Conservation (phyloP, 2,113 vertebrate species). For the Numida meleagris region DNA sequence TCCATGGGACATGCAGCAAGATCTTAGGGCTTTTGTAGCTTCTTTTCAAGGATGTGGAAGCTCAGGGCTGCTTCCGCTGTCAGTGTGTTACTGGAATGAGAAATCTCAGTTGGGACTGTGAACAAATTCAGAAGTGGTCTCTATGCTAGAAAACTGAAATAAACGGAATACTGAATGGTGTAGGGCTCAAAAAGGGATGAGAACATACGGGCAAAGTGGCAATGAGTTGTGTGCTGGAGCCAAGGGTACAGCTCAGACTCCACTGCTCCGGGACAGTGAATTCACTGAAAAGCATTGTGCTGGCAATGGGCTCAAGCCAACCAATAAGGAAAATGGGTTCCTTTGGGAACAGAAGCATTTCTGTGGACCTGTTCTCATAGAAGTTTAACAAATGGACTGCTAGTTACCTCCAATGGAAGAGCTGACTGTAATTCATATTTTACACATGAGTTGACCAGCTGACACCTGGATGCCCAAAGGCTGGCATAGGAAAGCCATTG, state of each 20-base stretch:
- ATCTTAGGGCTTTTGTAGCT: not conserved
- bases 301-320: not conserved
- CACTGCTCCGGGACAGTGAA: rapidly evolving
- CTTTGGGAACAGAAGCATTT: not conserved
- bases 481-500: rapidly evolving
- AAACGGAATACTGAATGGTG: not conserved
- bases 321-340: not conserved
- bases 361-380: not conserved
- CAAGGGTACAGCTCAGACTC: not conserved
- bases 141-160: not conserved
- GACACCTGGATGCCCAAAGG: not conserved
- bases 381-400: not conserved
- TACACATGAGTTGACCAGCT: rapidly evolving
- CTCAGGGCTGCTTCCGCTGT: not conserved
- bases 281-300: too few relatives aligned
- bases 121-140: not conserved
- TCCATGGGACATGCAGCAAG: not conserved
- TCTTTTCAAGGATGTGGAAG: not conserved
- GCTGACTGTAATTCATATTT: rapidly evolving
- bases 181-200: not conserved
- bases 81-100: rapidly evolving
- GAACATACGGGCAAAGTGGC: not conserved
- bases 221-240: rapidly evolving
- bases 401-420: not conserved
- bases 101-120: not conserved